Base-by-base conservation (phyloP, 2,888 invertebrate species). In the Hyles lineata region DNA sequence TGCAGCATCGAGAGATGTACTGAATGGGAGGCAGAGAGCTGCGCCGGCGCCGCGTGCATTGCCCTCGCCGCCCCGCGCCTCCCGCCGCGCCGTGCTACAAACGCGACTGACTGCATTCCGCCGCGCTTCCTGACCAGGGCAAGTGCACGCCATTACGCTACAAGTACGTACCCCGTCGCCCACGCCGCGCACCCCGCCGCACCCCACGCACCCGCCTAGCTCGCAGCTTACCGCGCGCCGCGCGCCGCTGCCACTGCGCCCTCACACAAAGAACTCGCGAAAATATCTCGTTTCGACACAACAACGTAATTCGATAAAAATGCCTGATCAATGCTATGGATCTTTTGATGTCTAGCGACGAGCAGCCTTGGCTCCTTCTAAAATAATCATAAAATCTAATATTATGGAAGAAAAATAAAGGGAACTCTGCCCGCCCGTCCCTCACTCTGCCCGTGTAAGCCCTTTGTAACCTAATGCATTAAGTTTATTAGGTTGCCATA, bases 61-160 rank as follows among this genome's bases (percentile, higher is more conserved):
- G 93, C 90, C 90, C 91, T 88, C 85, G 75, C 77, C 78, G 75
- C 83, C 88, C 87, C 88, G 83, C 84, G 77, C 85, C 82, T 78
- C 80, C 80, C 80, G 82, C 78, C 85, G 79, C 81, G 83, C 83
- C 82, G 84, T 83, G 85, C 80, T 85, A 86, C 88, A 88, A 93
- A 94, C 94, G 93, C 92, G 94, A 88, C 93, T 93, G 95, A 95
- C 95, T 91, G 94, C 95, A 95, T 95, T 95, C 95, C 95, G 87
- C 88, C 82, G 91, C 93, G 93, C 94, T 94, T 94, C 94, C 94
- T 94, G 94, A 92, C 93, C 93, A 88, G 87, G 90, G 93, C 94
- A 93, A 94, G 93, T 94, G 94, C 92, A 91, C 88, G 89, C 87
- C 92, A 92, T 91, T 92, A 91, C 91, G 84, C 88, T 90, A 91